Conservation (phyloP, 2,888 invertebrate genomes). For the Drosophila silvestris region DNA sequence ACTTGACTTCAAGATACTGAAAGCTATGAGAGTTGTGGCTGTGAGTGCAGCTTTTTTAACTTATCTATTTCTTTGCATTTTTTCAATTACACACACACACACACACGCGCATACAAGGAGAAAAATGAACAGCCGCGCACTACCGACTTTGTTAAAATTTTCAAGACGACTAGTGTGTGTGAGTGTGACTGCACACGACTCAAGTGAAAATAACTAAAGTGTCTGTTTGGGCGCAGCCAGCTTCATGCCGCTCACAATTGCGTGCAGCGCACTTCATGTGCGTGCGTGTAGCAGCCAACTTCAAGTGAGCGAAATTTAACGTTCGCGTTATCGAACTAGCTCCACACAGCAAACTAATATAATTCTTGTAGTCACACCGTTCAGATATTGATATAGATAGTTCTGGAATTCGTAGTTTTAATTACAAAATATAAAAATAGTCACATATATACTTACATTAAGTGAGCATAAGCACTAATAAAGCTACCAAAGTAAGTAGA, state of each 20-base stretch:
- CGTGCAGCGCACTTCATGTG: slow-evolving; percentile 28
- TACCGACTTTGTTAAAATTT: slow-evolving; percentile 50
- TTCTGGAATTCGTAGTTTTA: slow-evolving; percentile 79
- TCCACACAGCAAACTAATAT: slow-evolving; percentile 15
- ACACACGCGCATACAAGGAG: background rate
- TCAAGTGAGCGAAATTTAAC: slow-evolving; percentile 3
- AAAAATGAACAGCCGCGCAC: slow-evolving; percentile 60
- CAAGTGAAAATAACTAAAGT: slow-evolving; percentile 19
- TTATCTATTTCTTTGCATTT: slow-evolving; percentile 74
- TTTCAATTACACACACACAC: slow-evolving; percentile 63
- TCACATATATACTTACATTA: slow-evolving; percentile 59
- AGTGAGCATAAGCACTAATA: slow-evolving; percentile 44
- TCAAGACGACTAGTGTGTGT: slow-evolving; percentile 51
- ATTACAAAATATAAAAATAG: slow-evolving; percentile 61
- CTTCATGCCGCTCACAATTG: slow-evolving; percentile 15
- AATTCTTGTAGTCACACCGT: slow-evolving; percentile 51
- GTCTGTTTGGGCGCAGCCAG: slow-evolving; percentile 26
- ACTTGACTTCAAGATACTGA: slow-evolving; percentile 16
- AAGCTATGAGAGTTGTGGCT: slow-evolving; percentile 23
- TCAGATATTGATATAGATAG: slow-evolving; percentile 67
- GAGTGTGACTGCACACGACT: slow-evolving; percentile 39
- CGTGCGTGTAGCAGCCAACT: slow-evolving; percentile 16
- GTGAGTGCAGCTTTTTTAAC: slow-evolving; percentile 57
- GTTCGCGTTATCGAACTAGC: slow-evolving; percentile 29
- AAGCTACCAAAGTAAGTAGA: slow-evolving; percentile 64